A percentile compares a stretch with the other conserved stretches of the same genome.
Conservation (phyloP, 1,140 invertebrate species). For the Drosophila navojoa region DNA sequence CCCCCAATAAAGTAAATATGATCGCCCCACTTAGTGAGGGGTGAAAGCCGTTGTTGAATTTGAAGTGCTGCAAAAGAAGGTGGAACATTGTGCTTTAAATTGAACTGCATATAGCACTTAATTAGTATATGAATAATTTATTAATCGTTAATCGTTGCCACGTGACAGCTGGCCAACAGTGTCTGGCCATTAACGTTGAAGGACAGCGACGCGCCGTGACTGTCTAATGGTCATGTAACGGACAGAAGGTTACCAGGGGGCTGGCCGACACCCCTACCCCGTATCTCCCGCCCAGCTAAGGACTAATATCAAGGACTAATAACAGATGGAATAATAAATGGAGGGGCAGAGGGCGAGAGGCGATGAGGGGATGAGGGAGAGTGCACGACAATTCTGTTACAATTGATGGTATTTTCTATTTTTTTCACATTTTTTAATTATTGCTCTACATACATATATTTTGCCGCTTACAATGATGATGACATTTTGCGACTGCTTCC, state of each 20-base stretch:
- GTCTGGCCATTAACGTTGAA: neutral
- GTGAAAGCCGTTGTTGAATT: neutral
- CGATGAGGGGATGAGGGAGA: neutral
- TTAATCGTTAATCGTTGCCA: slow-evolving; percentile 6
- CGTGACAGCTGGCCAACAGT: neutral
- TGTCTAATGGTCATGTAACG: no score
- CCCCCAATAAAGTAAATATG: no score
- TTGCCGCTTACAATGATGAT: neutral
- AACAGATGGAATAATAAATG: neutral
- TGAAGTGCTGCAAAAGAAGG: neutral
- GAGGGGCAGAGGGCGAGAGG: neutral
- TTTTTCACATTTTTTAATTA: neutral
- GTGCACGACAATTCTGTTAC: neutral
- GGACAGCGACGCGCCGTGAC: neutral
- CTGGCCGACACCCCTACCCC: neutral
- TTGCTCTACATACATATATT: neutral
- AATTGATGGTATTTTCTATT: neutral
- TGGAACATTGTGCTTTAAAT: neutral
- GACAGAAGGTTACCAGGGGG: neutral
- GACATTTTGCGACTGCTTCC: neutral
- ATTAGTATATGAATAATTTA: neutral
- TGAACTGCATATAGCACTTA: neutral
- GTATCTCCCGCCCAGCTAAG: neutral
- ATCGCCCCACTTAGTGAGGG: neutral
- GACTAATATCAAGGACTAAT: neutral